Base-by-base conservation (phyloP, 1,140 invertebrate genomes). In the Drosophila kohkoa region DNA sequence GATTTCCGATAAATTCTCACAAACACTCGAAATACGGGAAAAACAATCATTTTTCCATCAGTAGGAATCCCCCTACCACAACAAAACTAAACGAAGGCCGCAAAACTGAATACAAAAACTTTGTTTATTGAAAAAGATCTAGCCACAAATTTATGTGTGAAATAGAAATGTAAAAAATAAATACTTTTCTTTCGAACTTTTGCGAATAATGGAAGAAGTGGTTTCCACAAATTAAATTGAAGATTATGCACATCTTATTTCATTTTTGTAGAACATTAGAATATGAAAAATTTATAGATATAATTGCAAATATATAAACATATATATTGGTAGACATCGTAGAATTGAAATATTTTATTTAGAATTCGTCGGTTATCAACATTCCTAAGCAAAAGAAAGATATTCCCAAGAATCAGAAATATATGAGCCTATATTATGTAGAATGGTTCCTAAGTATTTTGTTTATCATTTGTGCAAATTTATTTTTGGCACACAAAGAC, bases 51-150 rank as follows among this genome's bases (percentile, higher is more conserved):
- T 64, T 70, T 32, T 32, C 57, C 16, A 20, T 60, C 66, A 16
- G 15, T 43, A 20, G 20, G 20, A 30, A 11, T 13, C 13, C 32
- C 15, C 46, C 10, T 30, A 5, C 46, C 35, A 6, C 5, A 46
- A 13, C 2, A 13, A 46, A 20, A 10, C 35, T 8, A 5, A 48
- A 1, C 46, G 16, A 41, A 16, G 11, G 30, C 11, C 32, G 54
- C 20, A 41, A 7, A 5, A n/a, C 6, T 3, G 7, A 32, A 16
- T 28, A 43, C 20, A 43, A 30, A n/a, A 6, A 11, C 16, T 48
- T 55, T 57, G 69, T 71, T 71, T 71, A 71, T 57, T 65, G 51
- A 57, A 30, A 49, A 65, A 57, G 41, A 65, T 16, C 60, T 48
- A 11, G 30, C 8, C 3, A 20, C 30, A n/a, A 48, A 64, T 57